Percentiles rank a stretch among this genome's conserved stretches.
Conservation (phyloP, 2,113 vertebrate genomes). For the Erythrocebus patas region DNA sequence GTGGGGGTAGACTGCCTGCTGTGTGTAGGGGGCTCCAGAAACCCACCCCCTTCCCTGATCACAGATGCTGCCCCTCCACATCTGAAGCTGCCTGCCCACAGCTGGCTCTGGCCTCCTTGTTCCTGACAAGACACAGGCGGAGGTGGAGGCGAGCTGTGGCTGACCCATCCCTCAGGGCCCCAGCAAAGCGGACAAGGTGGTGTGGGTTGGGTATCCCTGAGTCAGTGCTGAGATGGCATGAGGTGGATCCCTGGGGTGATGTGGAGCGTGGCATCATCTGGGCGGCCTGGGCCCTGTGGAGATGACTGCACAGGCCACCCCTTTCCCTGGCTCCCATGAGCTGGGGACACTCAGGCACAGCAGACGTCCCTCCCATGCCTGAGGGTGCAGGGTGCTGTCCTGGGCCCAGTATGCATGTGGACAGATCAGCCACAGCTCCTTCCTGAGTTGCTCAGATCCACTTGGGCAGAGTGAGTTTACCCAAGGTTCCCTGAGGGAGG, state of each 20-base stretch:
- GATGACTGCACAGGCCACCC: no score
- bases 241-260: not conserved
- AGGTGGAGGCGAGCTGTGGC: not conserved
- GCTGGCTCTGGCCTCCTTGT: not conserved
- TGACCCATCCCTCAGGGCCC: not conserved
- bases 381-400: not conserved
- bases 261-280: not conserved
- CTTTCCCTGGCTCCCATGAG: not conserved
- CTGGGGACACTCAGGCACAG: not conserved
- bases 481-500: not conserved
- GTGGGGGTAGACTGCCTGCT: fast-evolving
- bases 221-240: not conserved
- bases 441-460: not conserved
- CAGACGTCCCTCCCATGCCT: fast-evolving
- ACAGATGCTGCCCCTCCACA: not conserved
- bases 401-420: not conserved
- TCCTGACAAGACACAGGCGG: not conserved
- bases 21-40: not conserved
- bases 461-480: not conserved
- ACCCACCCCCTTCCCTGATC: not conserved
- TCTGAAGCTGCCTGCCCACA: not conserved
- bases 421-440: not conserved
- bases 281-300: not conserved
- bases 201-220: not conserved
- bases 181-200: not conserved